Conservation (phyloP, 1,140 invertebrate species). For the Ruditapes philippinarum region DNA sequence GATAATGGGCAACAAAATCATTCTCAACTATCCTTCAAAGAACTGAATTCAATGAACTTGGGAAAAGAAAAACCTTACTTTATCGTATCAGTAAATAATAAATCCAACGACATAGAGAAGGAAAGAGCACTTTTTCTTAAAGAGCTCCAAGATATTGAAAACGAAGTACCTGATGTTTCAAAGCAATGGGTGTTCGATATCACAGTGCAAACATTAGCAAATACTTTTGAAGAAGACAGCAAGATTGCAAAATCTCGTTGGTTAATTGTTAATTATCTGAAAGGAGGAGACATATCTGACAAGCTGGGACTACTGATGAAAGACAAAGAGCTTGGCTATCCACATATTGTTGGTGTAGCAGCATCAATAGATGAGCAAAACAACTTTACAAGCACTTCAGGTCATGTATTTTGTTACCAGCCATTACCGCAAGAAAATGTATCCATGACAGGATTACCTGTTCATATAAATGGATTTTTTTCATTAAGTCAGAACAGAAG, state of each 20-base stretch:
- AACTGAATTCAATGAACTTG: background rate
- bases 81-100: background rate
- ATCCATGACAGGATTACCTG: conserved; percentile 76
- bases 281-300: conserved; percentile 23
- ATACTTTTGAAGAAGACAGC: background rate
- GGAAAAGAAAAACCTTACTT: background rate
- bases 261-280: conserved; percentile 46
- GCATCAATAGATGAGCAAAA: conserved; percentile 8
- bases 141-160: background rate
- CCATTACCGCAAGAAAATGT: conserved; percentile 74
- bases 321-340: conserved; percentile 53
- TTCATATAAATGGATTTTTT: conserved; percentile 80
- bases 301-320: conserved; percentile 7
- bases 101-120: background rate
- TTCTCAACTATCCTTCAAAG: background rate
- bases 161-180: background rate
- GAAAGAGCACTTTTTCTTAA: background rate
- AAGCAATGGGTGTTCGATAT: background rate
- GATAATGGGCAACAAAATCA: background rate
- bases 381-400: background rate
- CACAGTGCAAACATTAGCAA: background rate
- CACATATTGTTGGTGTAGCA: conserved; percentile 75
- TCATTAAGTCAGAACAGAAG: conserved; percentile 76
- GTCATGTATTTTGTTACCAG: conserved; percentile 80
- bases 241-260: conserved; percentile 14